Percentiles rank a stretch among this genome's conserved stretches.
phyloP scores from a whole-genome alignment of 1,140 invertebrate species.

The Scylla paramamosain region DNA sequence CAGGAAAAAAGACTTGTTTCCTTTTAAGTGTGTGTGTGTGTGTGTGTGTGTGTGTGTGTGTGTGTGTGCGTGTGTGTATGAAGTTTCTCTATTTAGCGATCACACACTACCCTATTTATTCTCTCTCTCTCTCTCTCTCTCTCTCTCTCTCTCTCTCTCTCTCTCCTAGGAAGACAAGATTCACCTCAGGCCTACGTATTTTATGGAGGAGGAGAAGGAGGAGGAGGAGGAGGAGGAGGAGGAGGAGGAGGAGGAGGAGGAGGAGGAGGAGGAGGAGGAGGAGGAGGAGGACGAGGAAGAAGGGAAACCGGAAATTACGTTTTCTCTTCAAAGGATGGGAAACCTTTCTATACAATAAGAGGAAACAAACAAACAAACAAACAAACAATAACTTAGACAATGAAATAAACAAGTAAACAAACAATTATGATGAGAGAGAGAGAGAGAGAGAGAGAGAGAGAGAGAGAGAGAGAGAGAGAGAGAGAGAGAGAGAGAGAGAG shows the following conservation, averaged over 20 bases:
- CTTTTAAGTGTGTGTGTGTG: not conserved
- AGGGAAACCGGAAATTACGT: not conserved
- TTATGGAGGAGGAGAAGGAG: not conserved
- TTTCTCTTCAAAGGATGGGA: not conserved
- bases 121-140: not conserved
- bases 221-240: not conserved
- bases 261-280: not conserved
- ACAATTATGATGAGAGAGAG: no score
- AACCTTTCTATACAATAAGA: no score
- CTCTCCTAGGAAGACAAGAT: no score
- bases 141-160: not conserved
- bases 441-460: no score
- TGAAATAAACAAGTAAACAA: no score
- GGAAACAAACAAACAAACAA: no score
- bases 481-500: no score
- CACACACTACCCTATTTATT: not conserved
- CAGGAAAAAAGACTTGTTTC: not conserved
- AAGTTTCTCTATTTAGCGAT: not conserved
- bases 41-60: conserved; percentile 32
- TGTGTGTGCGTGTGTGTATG: conserved; percentile 34
- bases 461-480: no score
- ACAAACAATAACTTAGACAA: no score
- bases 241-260: not conserved
- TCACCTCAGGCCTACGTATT: no score
- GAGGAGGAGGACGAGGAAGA: not conserved